Conservation (phyloP, 2,797 vertebrate species). For the Artibeus jamaicensis region DNA sequence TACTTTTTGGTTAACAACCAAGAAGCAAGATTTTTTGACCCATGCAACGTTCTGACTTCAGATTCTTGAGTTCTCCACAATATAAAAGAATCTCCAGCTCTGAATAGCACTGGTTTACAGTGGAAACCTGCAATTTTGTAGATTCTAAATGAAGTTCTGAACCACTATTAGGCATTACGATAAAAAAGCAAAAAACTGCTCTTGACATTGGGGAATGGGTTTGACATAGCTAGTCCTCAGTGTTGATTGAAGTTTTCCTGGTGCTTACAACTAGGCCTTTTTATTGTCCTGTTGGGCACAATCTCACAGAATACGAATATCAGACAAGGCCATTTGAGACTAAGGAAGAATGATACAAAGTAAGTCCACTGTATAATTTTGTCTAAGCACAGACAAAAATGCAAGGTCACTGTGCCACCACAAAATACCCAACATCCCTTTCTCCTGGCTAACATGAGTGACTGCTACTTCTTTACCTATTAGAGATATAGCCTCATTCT, state of each 20-base stretch:
- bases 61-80: neutral
- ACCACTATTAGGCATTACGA: neutral
- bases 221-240: neutral
- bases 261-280: neutral
- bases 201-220: neutral
- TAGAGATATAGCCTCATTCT: neutral
- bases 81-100: neutral
- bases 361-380: neutral
- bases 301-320: neutral
- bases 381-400: neutral
- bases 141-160: neutral
- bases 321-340: neutral
- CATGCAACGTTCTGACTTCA: neutral
- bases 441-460: neutral
- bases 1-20: neutral
- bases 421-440: neutral
- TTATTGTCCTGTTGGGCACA: neutral
- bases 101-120: neutral
- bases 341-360: neutral
- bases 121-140: neutral
- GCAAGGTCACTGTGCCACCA: neutral
- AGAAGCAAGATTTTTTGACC: neutral
- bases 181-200: neutral
- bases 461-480: neutral
- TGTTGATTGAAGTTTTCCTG: neutral